Percentiles rank a stretch among this genome's conserved stretches.
These are phyloP conservation scores for Clitarchus hookeri DNA, from an alignment of 2,888 invertebrate species.

Conservation along the genomic window DNA sequence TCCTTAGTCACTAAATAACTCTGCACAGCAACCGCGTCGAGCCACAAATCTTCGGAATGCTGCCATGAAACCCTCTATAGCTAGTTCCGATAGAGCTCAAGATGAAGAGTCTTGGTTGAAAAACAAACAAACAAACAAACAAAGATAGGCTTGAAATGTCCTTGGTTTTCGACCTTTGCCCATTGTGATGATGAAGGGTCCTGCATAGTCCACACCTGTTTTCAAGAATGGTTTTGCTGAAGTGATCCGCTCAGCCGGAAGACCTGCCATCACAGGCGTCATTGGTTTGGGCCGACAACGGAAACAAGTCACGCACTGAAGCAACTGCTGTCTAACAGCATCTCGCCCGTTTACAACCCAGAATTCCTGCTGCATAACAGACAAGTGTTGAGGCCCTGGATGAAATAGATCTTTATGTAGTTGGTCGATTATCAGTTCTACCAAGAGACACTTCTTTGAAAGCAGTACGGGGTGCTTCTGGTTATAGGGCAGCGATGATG, in stretches of 20 bases:
- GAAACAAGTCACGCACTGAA: constrained; percentile 37
- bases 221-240: constrained; percentile 34
- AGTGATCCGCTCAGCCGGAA: constrained; percentile 37
- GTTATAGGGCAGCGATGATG: constrained; percentile 17
- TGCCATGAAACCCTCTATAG: constrained; percentile 48
- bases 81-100: constrained; percentile 49
- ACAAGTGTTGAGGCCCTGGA: constrained; percentile 20
- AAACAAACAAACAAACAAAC: constrained; percentile 48
- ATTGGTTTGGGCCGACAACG: constrained; percentile 24
- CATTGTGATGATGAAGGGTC: constrained; percentile 38
- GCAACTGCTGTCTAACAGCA: constrained; percentile 28
- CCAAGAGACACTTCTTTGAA: constrained; percentile 24
- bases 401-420: constrained; percentile 12
- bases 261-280: constrained; percentile 39
- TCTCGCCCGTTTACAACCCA: constrained; percentile 10
- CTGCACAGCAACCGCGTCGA: constrained; percentile 45
- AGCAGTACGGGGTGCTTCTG: constrained; percentile 26
- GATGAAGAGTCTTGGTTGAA: constrained; percentile 47
- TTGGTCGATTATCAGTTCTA: constrained; percentile 24
- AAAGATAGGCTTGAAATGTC: constrained; percentile 45
- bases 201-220: not conserved
- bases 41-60: constrained; percentile 48
- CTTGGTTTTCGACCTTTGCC: constrained; percentile 38
- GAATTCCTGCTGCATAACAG: not conserved
- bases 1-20: constrained; percentile 49